A percentile compares a stretch with the other conserved stretches of the same genome.
Evolutionary conservation across 2,888 invertebrate species (phyloP).

Genomic region (Hirtodrosophila histrioides): DNA sequence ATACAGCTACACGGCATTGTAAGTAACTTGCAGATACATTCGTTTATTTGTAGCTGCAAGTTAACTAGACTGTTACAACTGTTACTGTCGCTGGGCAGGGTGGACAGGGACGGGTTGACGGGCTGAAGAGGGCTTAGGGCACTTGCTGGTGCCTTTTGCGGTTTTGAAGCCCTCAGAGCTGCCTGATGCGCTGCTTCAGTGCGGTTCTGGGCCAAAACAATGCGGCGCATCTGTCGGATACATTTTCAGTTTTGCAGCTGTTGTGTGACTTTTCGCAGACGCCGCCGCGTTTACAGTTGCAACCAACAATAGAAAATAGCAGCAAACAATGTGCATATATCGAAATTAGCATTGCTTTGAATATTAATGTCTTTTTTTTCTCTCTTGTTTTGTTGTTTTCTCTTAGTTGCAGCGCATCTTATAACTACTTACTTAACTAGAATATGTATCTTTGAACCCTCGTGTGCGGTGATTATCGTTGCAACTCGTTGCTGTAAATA

Average conservation of each 20-base stretch:
- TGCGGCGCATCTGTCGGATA: conserved; percentile 62
- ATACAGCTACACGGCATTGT: conserved; percentile 44
- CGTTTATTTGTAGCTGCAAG: conserved; percentile 67
- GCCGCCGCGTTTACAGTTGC: conserved; percentile 56
- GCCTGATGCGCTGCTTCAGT: conserved; percentile 64
- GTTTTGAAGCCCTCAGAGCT: conserved; percentile 16
- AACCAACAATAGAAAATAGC: conserved; percentile 10
- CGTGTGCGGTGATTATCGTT: conserved; percentile 33
- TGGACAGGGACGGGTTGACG: background rate
- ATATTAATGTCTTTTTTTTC: conserved; percentile 57
- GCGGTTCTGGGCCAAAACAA: conserved; percentile 76
- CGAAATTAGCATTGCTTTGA: conserved; percentile 73
- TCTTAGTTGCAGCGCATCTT: conserved; percentile 27
- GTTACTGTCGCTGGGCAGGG: conserved; percentile 23
- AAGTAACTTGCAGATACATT: conserved; percentile 69
- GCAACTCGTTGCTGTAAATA: conserved; percentile 59
- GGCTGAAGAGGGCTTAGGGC: conserved; percentile 40
- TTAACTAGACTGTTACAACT: conserved; percentile 78
- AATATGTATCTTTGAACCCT: conserved; percentile 38
- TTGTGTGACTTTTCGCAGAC: conserved; percentile 63
- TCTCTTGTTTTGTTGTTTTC: background rate
- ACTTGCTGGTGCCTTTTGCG: conserved; percentile 53
- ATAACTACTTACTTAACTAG: conserved; percentile 21
- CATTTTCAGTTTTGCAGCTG: conserved; percentile 31
- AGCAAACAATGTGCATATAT: conserved; percentile 23